phyloP scores from a whole-genome alignment of 2,888 invertebrate genomes.

The Drosophila phalerata region DNA sequence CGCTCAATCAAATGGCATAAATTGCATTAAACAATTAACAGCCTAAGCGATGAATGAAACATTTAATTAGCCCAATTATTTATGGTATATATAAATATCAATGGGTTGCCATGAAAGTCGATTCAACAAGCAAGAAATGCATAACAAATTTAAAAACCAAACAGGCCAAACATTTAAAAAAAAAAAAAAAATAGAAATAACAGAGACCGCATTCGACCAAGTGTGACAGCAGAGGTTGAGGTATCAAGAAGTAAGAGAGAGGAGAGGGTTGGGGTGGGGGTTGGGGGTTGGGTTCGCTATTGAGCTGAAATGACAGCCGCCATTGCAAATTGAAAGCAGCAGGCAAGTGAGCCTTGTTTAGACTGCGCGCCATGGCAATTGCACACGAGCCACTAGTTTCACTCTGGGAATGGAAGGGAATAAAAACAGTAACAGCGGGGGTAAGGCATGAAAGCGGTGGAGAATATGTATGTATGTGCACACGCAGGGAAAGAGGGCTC shows the following conservation, averaged over 20 bases:
- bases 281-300: conserved; percentile 55
- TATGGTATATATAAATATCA: conserved; percentile 23
- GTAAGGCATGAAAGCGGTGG: background rate
- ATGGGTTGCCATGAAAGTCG: background rate
- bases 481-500: background rate
- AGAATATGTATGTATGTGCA: conserved; percentile 9
- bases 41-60: conserved; percentile 42
- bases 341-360: conserved; percentile 80
- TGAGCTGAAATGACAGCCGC: conserved; percentile 78
- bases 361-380: conserved; percentile 78
- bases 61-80: conserved; percentile 69
- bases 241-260: background rate
- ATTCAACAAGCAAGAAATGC: conserved; percentile 23
- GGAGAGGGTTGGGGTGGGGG: too few species aligned
- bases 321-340: conserved; percentile 80
- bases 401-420: conserved; percentile 47
- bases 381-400: conserved; percentile 59
- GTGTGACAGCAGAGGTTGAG: conserved; percentile 14
- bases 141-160: conserved; percentile 46
- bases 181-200: conserved; percentile 11
- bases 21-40: conserved; percentile 44
- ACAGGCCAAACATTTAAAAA: conserved; percentile 29
- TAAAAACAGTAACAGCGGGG: conserved; percentile 54
- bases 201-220: conserved; percentile 33
- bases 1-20: conserved; percentile 41